Evolutionary conservation across 2,113 vertebrate genomes (phyloP).

Genomic region (Miniopterus natalensis): DNA sequence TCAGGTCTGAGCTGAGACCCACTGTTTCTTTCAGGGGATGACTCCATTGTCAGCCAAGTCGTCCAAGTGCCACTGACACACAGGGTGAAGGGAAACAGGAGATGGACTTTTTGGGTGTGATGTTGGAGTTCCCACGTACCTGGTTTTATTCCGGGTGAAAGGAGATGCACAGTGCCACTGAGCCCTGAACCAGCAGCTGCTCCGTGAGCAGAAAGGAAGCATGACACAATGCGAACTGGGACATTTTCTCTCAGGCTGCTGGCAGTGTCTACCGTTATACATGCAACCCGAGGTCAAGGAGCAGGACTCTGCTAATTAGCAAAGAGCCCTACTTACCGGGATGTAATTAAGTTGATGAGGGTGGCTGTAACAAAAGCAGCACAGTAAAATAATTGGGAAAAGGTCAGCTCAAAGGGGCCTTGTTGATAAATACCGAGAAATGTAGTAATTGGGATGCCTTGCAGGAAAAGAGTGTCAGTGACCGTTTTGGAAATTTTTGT

Average conservation of each 20-base stretch:
- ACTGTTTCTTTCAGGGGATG: not conserved
- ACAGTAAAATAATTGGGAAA: conserved; percentile 45
- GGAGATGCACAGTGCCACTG: not conserved
- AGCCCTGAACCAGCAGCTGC: not conserved
- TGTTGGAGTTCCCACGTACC: not conserved
- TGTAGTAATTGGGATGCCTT: not conserved
- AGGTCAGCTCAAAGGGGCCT: not conserved
- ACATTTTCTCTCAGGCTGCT: conserved; percentile 22
- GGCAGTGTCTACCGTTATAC: not conserved
- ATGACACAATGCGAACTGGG: not conserved
- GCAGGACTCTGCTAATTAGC: conserved; percentile 49
- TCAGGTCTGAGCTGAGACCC: not conserved
- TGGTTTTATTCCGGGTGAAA: not conserved
- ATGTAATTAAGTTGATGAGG: conserved; percentile 60
- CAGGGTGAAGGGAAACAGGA: not conserved
- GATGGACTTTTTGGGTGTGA: not conserved
- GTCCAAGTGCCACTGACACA: not conserved
- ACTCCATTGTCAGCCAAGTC: not conserved
- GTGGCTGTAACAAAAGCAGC: conserved; percentile 41
- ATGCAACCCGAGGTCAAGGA: conserved; percentile 18
- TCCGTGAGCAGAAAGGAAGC: conserved; percentile 27
- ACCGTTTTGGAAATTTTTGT: not conserved
- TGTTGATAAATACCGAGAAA: conserved; percentile 23
- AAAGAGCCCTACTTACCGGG: conserved; percentile 21
- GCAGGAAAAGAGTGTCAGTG: not conserved